Percentiles rank a stretch among this genome's conserved stretches.
Evolutionary conservation across 2,888 invertebrate species (phyloP).

Genomic region (Argynnis bischoffii): DNA sequence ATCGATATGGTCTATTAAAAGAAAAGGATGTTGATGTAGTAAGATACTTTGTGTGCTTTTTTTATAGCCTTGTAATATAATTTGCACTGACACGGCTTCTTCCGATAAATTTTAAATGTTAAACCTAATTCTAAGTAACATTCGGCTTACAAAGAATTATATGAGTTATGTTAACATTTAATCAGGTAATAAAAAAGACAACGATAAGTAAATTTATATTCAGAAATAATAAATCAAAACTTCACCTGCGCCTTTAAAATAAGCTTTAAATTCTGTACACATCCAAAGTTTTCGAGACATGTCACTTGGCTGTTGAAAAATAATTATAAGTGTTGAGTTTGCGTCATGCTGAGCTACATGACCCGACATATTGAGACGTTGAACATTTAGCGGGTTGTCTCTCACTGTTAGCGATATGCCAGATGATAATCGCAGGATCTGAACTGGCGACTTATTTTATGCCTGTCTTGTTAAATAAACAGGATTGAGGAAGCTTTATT

Average conservation of each 20-base stretch:
- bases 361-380: constrained; percentile 77
- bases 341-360: constrained; percentile 77
- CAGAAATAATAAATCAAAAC: not conserved
- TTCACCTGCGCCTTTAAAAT: not conserved
- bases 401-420: constrained; percentile 66
- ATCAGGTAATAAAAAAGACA: not conserved
- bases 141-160: not conserved
- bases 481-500: constrained; percentile 39
- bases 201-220: not conserved
- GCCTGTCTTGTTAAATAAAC: constrained; percentile 70
- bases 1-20: constrained; percentile 36
- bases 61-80: constrained; percentile 16
- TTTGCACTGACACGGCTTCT: constrained; percentile 24
- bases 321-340: constrained; percentile 68
- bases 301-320: constrained; percentile 68
- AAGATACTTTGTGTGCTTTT: constrained; percentile 28
- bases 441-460: constrained; percentile 72
- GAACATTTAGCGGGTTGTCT: constrained; percentile 66
- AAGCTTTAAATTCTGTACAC: not conserved
- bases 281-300: constrained; percentile 48
- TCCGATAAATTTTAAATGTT: constrained; percentile 22
- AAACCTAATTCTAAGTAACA: constrained; percentile 16
- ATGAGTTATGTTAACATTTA: not conserved
- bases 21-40: constrained; percentile 33
- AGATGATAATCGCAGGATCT: constrained; percentile 68